Conservation (phyloP, 2,797 vertebrate species). For the Anableps anableps region DNA sequence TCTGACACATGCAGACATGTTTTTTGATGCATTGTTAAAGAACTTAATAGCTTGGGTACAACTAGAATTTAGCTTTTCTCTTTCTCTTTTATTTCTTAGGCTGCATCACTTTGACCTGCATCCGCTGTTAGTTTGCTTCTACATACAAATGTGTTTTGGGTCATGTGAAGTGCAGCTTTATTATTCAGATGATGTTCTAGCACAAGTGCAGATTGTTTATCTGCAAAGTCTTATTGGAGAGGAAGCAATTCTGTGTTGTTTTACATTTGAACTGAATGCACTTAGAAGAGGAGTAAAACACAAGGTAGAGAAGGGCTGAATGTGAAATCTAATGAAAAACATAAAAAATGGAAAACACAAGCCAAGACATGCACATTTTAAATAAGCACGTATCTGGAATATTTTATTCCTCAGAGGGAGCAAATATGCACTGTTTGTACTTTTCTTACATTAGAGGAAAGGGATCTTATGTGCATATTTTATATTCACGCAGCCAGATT, state of each 20-base stretch:
- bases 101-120: slow-evolving; percentile 16
- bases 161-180: slow-evolving; percentile 36
- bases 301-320: slow-evolving; percentile 25
- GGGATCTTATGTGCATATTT: slow-evolving; percentile 49
- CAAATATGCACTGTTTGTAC: slow-evolving; percentile 31
- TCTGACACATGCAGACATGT: not conserved
- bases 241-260: slow-evolving; percentile 36
- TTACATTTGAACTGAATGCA: slow-evolving; percentile 37
- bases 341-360: slow-evolving; percentile 27
- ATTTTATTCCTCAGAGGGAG: slow-evolving; percentile 41
- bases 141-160: slow-evolving; percentile 25
- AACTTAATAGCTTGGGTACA: not conserved
- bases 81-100: slow-evolving; percentile 15
- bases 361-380: slow-evolving; percentile 33
- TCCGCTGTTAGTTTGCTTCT: slow-evolving; percentile 23
- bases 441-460: slow-evolving; percentile 25
- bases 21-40: not conserved
- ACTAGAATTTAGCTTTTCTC: not conserved
- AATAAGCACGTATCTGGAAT: slow-evolving; percentile 38
- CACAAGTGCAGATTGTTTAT: slow-evolving; percentile 36
- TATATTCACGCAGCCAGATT: slow-evolving; percentile 51
- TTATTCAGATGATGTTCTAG: slow-evolving; percentile 41
- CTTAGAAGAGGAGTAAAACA: slow-evolving; percentile 16
- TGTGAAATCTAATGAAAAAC: slow-evolving; percentile 55
- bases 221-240: slow-evolving; percentile 21